Percentiles rank a stretch among this genome's conserved stretches.
Evolutionary conservation across 2,888 invertebrate species (phyloP).

Genomic region (Brenthis hecate): DNA sequence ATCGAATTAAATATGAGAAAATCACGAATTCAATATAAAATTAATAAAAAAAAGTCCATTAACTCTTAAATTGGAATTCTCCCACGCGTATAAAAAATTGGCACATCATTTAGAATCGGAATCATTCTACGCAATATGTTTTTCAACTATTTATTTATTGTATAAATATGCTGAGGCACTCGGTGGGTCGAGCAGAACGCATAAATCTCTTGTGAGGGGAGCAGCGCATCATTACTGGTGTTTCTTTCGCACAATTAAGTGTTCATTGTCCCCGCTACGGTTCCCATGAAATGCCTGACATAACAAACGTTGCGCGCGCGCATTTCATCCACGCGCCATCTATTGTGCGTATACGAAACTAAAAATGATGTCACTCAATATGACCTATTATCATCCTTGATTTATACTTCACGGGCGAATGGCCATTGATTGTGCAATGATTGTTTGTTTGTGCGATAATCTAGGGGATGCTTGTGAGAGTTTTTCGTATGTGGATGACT

Average conservation of each 20-base stretch:
- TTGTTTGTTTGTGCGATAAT: conserved; percentile 73
- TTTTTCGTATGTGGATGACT: conserved; percentile 53
- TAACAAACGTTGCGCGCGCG: conserved; percentile 62
- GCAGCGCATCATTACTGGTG: conserved; percentile 69
- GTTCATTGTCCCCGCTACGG: conserved; percentile 67
- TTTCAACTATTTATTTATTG: conserved; percentile 70
- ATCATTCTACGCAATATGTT: conserved; percentile 72
- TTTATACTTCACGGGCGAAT: conserved; percentile 73
- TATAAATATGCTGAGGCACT: conserved; percentile 67
- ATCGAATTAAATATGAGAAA: too few relatives aligned
- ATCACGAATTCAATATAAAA: not conserved
- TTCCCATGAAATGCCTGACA: conserved; percentile 77
- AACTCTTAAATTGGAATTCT: conserved; percentile 43
- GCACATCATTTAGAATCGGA: conserved; percentile 57
- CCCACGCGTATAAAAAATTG: conserved; percentile 66
- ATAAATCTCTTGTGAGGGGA: conserved; percentile 67
- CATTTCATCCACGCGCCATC: conserved; percentile 55
- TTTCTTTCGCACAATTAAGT: conserved; percentile 78
- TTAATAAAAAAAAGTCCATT: conserved; percentile 27
- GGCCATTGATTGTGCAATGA: conserved; percentile 74
- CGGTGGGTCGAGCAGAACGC: conserved; percentile 65
- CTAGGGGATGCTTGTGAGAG: conserved; percentile 65
- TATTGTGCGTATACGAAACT: conserved; percentile 60
- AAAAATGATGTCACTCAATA: conserved; percentile 64
- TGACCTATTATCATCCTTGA: conserved; percentile 63